These are phyloP conservation scores for Megalonaias nervosa DNA, from an alignment of 1,140 invertebrate species.

Conservation along the genomic window DNA sequence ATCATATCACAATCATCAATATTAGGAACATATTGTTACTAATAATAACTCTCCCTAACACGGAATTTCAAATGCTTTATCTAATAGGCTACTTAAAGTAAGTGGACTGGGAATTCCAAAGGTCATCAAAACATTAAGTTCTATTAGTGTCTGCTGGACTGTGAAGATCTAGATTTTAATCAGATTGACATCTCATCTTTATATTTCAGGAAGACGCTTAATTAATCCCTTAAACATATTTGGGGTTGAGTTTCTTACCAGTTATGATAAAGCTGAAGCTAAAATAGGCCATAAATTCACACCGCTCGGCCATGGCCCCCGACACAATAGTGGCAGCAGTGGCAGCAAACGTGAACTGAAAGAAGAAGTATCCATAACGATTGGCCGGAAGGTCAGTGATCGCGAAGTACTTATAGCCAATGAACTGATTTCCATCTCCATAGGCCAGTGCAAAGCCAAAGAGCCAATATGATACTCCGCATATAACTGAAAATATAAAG, in stretches of 20 bases:
- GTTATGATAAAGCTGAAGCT: conserved; percentile 73
- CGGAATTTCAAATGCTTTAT: no score
- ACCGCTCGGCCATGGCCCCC: conserved; percentile 75
- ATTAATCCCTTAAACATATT: no score
- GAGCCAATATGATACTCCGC: conserved; percentile 73
- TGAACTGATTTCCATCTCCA: conserved; percentile 63
- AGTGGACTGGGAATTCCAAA: no score
- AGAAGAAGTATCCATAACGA: conserved; percentile 24
- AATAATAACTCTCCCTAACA: no score
- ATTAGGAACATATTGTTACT: no score
- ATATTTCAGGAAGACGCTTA: no score
- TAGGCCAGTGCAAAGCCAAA: conserved; percentile 74
- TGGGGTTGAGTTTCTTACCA: conserved; percentile 54
- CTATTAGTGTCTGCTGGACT: no score
- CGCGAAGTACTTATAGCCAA: conserved; percentile 30
- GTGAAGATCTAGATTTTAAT: no score
- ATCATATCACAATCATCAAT: no score
- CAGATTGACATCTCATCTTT: no score
- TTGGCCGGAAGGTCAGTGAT: conserved; percentile 7
- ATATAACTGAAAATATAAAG: conserved; percentile 67
- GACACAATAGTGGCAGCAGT: conserved; percentile 65
- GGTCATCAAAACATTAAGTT: no score
- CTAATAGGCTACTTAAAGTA: no score
- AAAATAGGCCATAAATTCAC: conserved; percentile 74
- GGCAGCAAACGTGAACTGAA: conserved; percentile 46